Base-by-base conservation (phyloP, 2,113 vertebrate genomes). In the Pipa parva region DNA sequence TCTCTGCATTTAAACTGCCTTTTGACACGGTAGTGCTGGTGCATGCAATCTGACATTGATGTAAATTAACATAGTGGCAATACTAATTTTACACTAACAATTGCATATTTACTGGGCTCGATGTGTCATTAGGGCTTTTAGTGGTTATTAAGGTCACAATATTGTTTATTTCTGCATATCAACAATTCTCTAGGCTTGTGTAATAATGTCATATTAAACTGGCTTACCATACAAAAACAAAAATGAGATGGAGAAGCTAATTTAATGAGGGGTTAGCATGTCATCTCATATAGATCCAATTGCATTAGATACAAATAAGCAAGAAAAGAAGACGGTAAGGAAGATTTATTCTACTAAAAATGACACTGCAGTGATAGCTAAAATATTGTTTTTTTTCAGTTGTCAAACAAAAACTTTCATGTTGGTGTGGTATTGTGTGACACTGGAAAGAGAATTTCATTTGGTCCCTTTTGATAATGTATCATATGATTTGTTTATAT, bases 41-140 rank as follows among this genome's bases (percentile, higher is more conserved):
- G 5, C 42, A 59, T 37, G 28, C 46, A 26, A 59, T 20, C 33
- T 50, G 27, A n/a, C 42, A 49, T 48, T 59, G 31, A 26, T 55
- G 46, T 50, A 37, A 59, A 29, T 49, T 67, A 67, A 36, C 28
- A 50, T 58, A 4, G 15, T 25, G 28, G 25, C 50, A 36, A 67
- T 67, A 55, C 28, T 59, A 66, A 66, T 42, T 42, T 42, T 42
- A n/a, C n/a, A 18, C 33, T 42, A 42, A n/a, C 17, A 42, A 42
- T 48, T 24, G 28, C 49, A 21, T 48, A 55, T 58, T 48, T 45
- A 24, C 12, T 20, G 20, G 27, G n/a, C 37, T 31, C 26, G 20
- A 49, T 46, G 52, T 7, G 45, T 25, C 42, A 24, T 65, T 65
- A 57, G 29, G 24, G 33, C 26, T 49, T n/a, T 31, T 67, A 64